Evolutionary conservation across 2,113 vertebrate species (phyloP).

Genomic region (Atrichornis clamosus): DNA sequence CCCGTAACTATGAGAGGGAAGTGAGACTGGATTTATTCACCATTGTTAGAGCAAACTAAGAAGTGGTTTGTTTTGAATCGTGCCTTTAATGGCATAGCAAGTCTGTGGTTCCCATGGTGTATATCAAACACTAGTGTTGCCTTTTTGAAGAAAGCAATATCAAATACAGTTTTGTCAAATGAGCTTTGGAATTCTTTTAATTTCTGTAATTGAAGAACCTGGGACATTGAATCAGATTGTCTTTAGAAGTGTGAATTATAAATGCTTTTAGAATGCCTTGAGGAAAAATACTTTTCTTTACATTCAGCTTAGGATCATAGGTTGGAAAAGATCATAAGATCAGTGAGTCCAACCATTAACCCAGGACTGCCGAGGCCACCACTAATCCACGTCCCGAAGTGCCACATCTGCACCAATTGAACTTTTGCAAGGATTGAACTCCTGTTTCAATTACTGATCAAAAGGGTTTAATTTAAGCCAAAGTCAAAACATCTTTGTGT

Average conservation of each 20-base stretch:
- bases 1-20: rapidly evolving
- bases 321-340: background rate
- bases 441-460: rapidly evolving
- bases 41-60: background rate
- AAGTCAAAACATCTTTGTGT: background rate
- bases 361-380: background rate
- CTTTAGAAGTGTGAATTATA: background rate
- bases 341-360: background rate
- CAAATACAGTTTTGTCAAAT: background rate
- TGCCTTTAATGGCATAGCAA: background rate
- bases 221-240: background rate
- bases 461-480: background rate
- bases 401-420: background rate
- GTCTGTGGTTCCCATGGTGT: background rate
- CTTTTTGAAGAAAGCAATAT: background rate
- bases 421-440: background rate
- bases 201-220: background rate
- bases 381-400: background rate
- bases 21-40: background rate
- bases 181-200: background rate
- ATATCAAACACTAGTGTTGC: background rate
- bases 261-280: background rate
- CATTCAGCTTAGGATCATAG: background rate
- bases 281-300: background rate
- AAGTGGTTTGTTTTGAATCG: background rate